Conservation (phyloP, 2,113 vertebrate genomes). For the Echinops telfairi region DNA sequence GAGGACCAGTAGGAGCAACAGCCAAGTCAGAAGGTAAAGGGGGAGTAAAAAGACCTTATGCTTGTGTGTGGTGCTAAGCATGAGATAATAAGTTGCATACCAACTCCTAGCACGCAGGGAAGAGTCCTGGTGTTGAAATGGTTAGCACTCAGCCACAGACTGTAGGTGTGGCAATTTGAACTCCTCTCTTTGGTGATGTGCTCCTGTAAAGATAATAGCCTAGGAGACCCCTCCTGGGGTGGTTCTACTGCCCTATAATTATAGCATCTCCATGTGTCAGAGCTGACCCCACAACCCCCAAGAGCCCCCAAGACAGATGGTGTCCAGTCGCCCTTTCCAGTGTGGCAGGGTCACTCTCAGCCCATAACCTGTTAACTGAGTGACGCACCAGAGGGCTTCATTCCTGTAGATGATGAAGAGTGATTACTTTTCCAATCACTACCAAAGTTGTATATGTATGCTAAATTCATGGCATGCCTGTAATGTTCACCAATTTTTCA, state of each 20-base stretch:
- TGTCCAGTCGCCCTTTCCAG: neutral
- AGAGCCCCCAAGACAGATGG: neutral
- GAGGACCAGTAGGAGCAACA: constrained; percentile 57
- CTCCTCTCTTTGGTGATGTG: neutral
- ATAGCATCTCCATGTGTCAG: neutral
- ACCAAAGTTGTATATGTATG: neutral
- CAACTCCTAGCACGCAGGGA: too few relatives aligned
- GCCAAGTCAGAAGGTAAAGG: constrained; percentile 86
- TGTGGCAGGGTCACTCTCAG: too few relatives aligned
- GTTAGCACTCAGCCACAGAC: too few relatives aligned
- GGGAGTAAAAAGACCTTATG: neutral
- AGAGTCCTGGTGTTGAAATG: too few relatives aligned
- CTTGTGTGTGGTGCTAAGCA: neutral
- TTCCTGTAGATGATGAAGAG: neutral
- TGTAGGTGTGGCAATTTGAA: too few relatives aligned
- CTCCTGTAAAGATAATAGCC: neutral
- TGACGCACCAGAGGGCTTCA: too few relatives aligned
- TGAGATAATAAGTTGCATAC: too few relatives aligned
- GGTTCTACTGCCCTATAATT: neutral
- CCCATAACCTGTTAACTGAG: too few relatives aligned
- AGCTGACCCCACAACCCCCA: neutral
- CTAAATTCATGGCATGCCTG: too few relatives aligned
- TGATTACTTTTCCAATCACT: neutral
- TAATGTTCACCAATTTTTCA: too few relatives aligned
- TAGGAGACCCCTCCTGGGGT: neutral